Evolutionary conservation across 92 coral and sea anemone genomes (phyloP), one percentile per base, ranked within the genome.

Genomic region (Porites rus): DNA sequence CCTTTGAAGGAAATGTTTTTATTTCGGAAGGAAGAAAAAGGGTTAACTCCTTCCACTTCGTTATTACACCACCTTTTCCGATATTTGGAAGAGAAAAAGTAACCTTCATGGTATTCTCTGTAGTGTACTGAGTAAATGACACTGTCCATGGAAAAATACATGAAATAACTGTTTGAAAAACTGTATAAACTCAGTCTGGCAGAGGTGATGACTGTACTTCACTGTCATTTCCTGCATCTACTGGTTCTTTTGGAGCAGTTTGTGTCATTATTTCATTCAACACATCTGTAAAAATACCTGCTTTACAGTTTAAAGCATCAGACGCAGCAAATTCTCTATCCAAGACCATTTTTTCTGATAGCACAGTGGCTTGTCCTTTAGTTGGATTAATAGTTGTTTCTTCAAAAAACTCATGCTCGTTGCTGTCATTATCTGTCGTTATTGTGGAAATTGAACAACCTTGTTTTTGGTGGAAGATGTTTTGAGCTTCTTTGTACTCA

Each of bases 401-500:
- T 38, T 70, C 75, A 38, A 21, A 38, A 2, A 38, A 70, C 38
- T 38, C 75, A 1, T 70, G 75, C 19, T 71, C 17, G 16, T 71
- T 53, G 17, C 12, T 1, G 46, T 16, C 46, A 43, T 71, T 46
- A 71, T 71, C 14, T 12, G 52, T 14, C 12, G 16, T 52, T 18
- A 19, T 61, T 61, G 12, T 31, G 75, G 75, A 71, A 71, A 54
- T 71, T 71, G 51, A 25, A 69, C 9, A 2, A 13, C 17, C 18
- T 56, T 75, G 20, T n/a, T 54, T 75, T 20, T 56, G 43, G 9
- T 75, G 46, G 12, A 75, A 52, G 13, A 54, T 53, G 18, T 46
- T 28, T 83, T 83, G 54, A 1, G 78, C 87, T 64, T 72, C 28
- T 38, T 58, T 72, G 79, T 83, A 83, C 52, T 83, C 78, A 83